Evolutionary conservation across 2,113 vertebrate genomes (phyloP), one percentile per base, ranked within the genome.

Genomic region (Ascaphus truei): DNA sequence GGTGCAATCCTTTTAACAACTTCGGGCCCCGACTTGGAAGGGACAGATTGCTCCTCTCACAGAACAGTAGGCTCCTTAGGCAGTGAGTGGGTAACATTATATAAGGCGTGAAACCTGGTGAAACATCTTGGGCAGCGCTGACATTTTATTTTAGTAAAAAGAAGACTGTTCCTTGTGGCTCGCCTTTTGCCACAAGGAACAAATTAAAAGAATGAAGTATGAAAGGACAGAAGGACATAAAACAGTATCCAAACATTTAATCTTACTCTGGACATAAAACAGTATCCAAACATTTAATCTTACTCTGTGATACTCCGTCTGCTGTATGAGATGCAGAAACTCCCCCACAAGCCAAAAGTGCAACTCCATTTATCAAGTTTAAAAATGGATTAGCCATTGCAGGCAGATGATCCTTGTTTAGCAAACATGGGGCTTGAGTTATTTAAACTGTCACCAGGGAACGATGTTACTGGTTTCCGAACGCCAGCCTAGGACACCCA

Each of bases 321-420:
- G 48, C 23, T 18, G 20, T 30, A 20, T 34, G 41, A 16, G 41
- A 45, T 45, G 41, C 41, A n/a, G n/a, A n/a, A n/a, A n/a, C 41
- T 45, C 16, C 20, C 15, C 67, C n/a, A 45, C 0, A 0, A 51
- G 45, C 59, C 25, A 47, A 31, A 1, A 31, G 51, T 11, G 26
- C 31, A 71, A 6, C 13, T 48, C 23, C 8, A 4, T 63, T 61
- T 72, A 52, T 59, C 53, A 47, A 50, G 47, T 66, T 48, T 71
- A 52, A 56, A 75, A 75, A 64, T 8, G 13, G 51, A 73, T 41
- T 53, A 41, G 57, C 15, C 69, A n/a, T 15, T 18, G 56, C 36
- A 64, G 67, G 53, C n/a, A 56, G 60, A 22, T 39, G 5, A 71
- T n/a, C 78, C 33, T n/a, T 4, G 12, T 71, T 64, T 63, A 77